phyloP scores from a whole-genome alignment of 2,113 vertebrate species.

The Setophaga kirtlandii region DNA sequence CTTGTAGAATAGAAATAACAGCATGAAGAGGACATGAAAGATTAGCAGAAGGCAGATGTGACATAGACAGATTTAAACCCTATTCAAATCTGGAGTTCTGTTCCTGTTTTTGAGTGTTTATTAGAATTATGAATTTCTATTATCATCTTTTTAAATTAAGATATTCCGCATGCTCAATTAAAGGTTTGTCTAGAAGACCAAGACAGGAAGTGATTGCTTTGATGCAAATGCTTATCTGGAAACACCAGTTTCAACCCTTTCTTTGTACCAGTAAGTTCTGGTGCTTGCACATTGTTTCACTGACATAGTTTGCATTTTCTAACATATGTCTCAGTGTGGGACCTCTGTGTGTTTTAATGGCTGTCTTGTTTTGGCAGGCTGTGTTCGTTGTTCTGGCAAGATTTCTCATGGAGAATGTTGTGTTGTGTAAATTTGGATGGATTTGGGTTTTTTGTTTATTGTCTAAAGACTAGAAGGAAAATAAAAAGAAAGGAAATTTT shows the following conservation, averaged over 20 bases:
- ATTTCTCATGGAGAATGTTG: not conserved
- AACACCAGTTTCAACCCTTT: not conserved
- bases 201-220: not conserved
- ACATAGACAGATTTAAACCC: rapidly evolving
- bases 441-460: not conserved
- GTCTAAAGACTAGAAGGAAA: not conserved
- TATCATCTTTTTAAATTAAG: not conserved
- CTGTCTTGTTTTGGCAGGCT: conserved; percentile 35
- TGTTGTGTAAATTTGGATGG: not conserved
- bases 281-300: not conserved
- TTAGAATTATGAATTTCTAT: not conserved
- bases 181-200: not conserved
- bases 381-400: not conserved
- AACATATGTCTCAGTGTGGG: conserved; percentile 33
- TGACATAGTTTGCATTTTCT: conserved; percentile 17
- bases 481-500: not conserved
- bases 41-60: rapidly evolving
- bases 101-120: not conserved
- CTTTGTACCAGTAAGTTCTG: not conserved
- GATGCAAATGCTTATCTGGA: not conserved
- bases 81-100: not conserved
- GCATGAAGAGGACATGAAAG: not conserved
- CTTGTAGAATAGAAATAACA: not conserved
- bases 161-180: not conserved
- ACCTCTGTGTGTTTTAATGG: conserved; percentile 44